Percentiles rank a stretch among this genome's conserved stretches.
Evolutionary conservation across 2,888 invertebrate genomes (phyloP).

Genomic region (Saturnia pavonia): DNA sequence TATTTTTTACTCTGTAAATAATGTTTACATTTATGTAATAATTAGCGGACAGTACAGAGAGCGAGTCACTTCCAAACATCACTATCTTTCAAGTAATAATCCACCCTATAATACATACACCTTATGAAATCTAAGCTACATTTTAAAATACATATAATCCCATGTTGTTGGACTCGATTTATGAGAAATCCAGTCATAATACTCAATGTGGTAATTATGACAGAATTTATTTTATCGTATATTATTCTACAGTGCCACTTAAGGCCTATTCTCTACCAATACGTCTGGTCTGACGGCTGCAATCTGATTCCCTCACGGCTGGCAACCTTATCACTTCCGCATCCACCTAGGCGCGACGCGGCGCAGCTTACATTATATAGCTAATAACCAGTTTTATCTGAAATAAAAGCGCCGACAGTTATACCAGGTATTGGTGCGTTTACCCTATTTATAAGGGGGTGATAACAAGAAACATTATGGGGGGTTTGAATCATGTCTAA

Average conservation of each 20-base stretch:
- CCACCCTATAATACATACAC: too few relatives aligned
- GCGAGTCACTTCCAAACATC: too few relatives aligned
- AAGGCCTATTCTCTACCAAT: slow-evolving; percentile 59
- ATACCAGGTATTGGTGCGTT: slow-evolving; percentile 42
- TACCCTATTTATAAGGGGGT: slow-evolving; percentile 43
- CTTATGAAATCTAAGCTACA: too few relatives aligned
- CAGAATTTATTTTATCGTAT: slow-evolving; percentile 31
- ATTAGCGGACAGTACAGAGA: too few relatives aligned
- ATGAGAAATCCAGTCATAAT: neutral
- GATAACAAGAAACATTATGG: slow-evolving; percentile 36
- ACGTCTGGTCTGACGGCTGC: slow-evolving; percentile 55
- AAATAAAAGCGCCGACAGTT: slow-evolving; percentile 58
- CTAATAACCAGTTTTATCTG: slow-evolving; percentile 57
- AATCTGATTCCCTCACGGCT: slow-evolving; percentile 72
- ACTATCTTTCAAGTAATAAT: too few relatives aligned
- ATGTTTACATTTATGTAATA: too few relatives aligned
- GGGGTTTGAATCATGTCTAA: slow-evolving; percentile 35
- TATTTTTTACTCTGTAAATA: too few relatives aligned
- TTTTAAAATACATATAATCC: neutral
- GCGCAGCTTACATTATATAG: slow-evolving; percentile 23
- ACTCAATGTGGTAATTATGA: neutral
- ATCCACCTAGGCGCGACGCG: slow-evolving; percentile 43
- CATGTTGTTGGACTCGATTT: neutral
- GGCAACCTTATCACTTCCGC: slow-evolving; percentile 68
- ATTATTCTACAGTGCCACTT: slow-evolving; percentile 51